A percentile compares a stretch with the other conserved stretches of the same genome.
These are phyloP conservation scores for Drosophila sordidula DNA, from an alignment of 2,888 invertebrate species.

Conservation along the genomic window DNA sequence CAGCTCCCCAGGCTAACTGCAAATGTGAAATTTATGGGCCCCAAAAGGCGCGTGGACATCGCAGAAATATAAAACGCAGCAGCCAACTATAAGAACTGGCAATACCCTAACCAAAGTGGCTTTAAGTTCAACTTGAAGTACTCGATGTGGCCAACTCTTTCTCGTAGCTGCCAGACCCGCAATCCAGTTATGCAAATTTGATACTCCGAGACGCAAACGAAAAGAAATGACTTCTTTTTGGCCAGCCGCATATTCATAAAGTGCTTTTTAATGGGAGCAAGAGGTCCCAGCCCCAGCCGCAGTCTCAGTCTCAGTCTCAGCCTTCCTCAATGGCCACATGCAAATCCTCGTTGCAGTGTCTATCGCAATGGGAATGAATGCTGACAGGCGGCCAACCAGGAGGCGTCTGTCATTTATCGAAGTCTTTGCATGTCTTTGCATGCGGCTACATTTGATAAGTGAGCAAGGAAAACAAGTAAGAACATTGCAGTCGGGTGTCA, in stretches of 20 bases:
- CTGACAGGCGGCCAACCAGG: constrained; percentile 51
- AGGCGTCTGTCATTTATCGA: constrained; percentile 55
- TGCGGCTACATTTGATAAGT: constrained; percentile 66
- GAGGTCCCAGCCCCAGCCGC: constrained; percentile 6
- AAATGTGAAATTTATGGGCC: constrained; percentile 76
- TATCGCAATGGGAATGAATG: constrained; percentile 29
- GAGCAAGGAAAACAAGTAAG: constrained; percentile 11
- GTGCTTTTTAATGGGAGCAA: constrained; percentile 66
- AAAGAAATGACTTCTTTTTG: constrained; percentile 45
- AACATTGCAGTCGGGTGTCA: too few species aligned
- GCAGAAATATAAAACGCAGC: constrained; percentile 25
- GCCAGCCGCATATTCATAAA: constrained; percentile 60
- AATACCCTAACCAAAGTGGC: not conserved
- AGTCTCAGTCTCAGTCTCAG: not conserved
- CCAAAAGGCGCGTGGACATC: constrained; percentile 63
- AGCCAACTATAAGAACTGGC: too few species aligned
- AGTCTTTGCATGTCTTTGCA: constrained; percentile 58
- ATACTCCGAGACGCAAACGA: constrained; percentile 11
- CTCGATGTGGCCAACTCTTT: not conserved
- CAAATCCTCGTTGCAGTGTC: constrained; percentile 15
- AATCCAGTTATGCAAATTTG: constrained; percentile 19
- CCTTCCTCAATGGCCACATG: constrained; percentile 15
- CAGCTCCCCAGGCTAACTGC: constrained; percentile 60
- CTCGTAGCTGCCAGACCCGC: not conserved
- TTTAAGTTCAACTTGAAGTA: not conserved